These are phyloP conservation scores for Sminthurides bifidus DNA, from an alignment of 1,140 invertebrate species.

Conservation along the genomic window DNA sequence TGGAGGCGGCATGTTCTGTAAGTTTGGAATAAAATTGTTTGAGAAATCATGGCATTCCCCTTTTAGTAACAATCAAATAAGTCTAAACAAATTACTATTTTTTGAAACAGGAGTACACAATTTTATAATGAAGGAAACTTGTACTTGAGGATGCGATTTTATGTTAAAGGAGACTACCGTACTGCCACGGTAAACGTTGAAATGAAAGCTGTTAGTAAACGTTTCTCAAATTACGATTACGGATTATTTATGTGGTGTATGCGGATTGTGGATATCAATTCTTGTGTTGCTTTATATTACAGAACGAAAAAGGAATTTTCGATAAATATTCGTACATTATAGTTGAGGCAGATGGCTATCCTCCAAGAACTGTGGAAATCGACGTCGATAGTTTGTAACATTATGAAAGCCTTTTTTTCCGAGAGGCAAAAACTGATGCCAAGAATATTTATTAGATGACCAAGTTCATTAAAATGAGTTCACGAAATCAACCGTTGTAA, in stretches of 20 bases:
- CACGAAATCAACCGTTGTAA: too few species aligned
- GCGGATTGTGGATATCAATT: neutral
- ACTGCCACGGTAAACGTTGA: slow-evolving; percentile 74
- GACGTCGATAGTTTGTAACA: neutral
- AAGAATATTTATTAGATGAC: too few species aligned
- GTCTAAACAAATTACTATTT: slow-evolving; percentile 35
- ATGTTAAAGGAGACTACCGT: slow-evolving; percentile 65
- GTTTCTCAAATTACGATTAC: slow-evolving; percentile 2
- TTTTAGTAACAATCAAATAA: neutral
- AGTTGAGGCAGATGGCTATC: slow-evolving; percentile 66
- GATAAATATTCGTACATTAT: slow-evolving; percentile 65
- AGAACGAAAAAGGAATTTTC: slow-evolving; percentile 63
- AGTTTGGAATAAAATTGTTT: neutral
- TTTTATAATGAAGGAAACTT: slow-evolving; percentile 61
- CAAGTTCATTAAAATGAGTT: too few species aligned
- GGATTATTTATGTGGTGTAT: neutral
- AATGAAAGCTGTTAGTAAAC: slow-evolving; percentile 58
- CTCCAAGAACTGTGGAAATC: slow-evolving; percentile 49
- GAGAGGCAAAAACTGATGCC: too few species aligned
- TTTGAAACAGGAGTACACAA: slow-evolving; percentile 53
- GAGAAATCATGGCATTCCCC: neutral
- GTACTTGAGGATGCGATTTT: slow-evolving; percentile 77
- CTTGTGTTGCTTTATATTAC: slow-evolving; percentile 37
- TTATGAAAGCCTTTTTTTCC: neutral
- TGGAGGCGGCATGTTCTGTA: slow-evolving; percentile 53